phyloP scores from a whole-genome alignment of 64 coral and sea anemone genomes.

The Actinia equina region DNA sequence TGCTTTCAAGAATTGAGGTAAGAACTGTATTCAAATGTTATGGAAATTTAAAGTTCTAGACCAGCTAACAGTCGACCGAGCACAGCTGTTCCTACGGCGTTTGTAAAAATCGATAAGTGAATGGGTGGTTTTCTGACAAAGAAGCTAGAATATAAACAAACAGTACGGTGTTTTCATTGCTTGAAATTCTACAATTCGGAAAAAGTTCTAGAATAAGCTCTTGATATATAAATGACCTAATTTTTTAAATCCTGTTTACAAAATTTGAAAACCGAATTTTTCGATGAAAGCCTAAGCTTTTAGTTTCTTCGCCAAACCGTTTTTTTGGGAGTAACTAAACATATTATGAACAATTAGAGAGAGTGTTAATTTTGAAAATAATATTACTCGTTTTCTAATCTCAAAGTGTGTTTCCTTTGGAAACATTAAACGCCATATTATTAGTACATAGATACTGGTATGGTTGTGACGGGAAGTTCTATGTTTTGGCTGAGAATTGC shows the following conservation, averaged over 20 bases:
- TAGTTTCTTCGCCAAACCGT: not conserved
- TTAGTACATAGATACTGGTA: not conserved
- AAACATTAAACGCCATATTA: not conserved
- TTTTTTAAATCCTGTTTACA: not conserved
- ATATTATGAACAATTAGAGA: not conserved
- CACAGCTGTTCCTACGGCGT: not conserved
- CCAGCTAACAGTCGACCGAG: not conserved
- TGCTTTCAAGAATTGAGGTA: not conserved
- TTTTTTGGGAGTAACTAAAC: not conserved
- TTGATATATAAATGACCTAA: not conserved
- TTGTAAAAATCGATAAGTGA: not conserved
- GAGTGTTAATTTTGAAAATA: conserved; percentile 9
- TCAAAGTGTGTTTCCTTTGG: not conserved
- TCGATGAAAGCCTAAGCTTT: not conserved
- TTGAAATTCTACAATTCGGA: not conserved
- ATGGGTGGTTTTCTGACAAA: conserved; percentile 9
- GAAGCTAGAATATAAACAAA: conserved; percentile 11
- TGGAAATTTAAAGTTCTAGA: conserved; percentile 5
- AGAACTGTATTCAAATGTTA: not conserved
- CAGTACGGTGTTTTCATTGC: not conserved
- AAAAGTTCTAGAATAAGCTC: not conserved
- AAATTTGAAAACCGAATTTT: not conserved
- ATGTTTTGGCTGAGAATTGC: not conserved
- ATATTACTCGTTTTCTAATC: not conserved
- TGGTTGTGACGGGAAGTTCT: not conserved